These are phyloP conservation scores for Pecten maximus DNA, from an alignment of 2,888 invertebrate genomes.

Conservation along the genomic window DNA sequence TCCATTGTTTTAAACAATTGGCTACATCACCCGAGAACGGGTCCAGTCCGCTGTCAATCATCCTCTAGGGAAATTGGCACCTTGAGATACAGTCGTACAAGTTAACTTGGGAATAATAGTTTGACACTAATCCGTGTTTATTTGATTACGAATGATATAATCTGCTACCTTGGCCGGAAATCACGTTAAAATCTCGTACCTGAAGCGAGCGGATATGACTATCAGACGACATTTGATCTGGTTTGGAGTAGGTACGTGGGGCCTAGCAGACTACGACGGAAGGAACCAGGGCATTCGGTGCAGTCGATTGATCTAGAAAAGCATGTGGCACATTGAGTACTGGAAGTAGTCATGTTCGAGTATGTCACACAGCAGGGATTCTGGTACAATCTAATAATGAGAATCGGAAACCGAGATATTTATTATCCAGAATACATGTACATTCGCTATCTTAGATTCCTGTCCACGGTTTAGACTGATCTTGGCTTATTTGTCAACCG, in stretches of 20 bases:
- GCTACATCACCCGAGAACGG: neutral
- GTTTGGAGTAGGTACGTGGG: neutral
- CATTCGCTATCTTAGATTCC: no score
- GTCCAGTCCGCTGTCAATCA: neutral
- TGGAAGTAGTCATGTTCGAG: neutral
- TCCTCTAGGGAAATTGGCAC: neutral
- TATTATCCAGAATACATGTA: no score
- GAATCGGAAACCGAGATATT: no score
- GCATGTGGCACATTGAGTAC: neutral
- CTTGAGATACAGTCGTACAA: neutral
- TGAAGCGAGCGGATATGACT: neutral
- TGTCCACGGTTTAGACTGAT: no score
- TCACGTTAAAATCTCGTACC: neutral
- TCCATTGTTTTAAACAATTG: neutral
- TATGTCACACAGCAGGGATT: neutral
- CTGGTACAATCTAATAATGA: no score
- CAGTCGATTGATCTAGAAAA: neutral
- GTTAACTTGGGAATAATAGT: neutral
- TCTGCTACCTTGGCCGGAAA: neutral
- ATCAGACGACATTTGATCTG: neutral
- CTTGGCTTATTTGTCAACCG: no score
- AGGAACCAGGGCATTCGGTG: neutral
- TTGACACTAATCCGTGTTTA: slow-evolving; percentile 13
- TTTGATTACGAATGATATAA: neutral
- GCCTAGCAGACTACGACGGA: neutral